Base-by-base conservation (phyloP, 2,888 invertebrate genomes). In the Leptinotarsa tumamoca region DNA sequence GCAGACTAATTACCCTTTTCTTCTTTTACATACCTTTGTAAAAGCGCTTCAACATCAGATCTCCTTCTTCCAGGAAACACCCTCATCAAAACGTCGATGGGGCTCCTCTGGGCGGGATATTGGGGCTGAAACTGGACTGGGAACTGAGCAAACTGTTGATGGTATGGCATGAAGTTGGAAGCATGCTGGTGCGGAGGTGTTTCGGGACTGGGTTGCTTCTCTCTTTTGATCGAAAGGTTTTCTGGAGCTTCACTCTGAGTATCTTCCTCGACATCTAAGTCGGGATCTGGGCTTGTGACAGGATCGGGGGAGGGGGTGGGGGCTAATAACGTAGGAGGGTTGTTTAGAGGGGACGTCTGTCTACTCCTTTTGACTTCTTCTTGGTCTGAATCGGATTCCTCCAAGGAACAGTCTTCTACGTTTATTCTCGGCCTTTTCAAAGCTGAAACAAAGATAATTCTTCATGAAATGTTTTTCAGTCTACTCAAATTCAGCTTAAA, bases 21-120 rank as follows among this genome's bases (percentile, higher is more conserved):
- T 10, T 43, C 13, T 10, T 10, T 43, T 58, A 63, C 84, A 89
- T 90, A 86, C 92, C 92, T 87, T 80, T 95, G 94, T 23, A 98
- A 90, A 66, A 96, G 92, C 4, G 94, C 92, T 87, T 98, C 97
- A 2, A 98, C 95, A 84, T 97, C 96, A 68, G 93, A 93, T 68
- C 96, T 91, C 82, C 96, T 93, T 83, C 96, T 92, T 82, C 95
- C 93, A 0, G 98, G 98, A 86, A 98, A 98, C 0, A 98, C 96
- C 82, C 97, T 92, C 82, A 95, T 91, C 14, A 98, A 90, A 0
- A 97, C 95, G 86, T 98, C 97, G 1, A 98, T 93, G 0, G 97
- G 96, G 0, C 95, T 95, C 71, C 95, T 90, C 82, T 91, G 91
- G 76, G 90, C 89, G 58, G 87, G 83, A 67, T 84, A 86, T 71